These are phyloP conservation scores for Heliconius congener DNA, from an alignment of 1,140 invertebrate species.

Conservation along the genomic window DNA sequence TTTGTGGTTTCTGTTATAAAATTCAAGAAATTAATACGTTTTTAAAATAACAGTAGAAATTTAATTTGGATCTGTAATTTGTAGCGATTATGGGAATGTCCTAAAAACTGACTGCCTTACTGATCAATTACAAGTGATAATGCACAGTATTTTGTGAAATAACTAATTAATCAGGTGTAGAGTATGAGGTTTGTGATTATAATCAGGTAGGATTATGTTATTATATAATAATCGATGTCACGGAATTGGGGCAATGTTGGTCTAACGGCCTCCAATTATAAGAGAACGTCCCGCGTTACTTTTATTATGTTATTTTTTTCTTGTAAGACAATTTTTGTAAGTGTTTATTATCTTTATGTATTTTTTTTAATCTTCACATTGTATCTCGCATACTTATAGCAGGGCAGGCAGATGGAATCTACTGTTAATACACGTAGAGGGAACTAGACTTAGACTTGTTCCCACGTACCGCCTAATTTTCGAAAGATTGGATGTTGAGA, in stretches of 20 bases:
- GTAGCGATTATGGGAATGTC: background rate
- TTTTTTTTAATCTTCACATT: too few relatives aligned
- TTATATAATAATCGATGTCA: conserved; percentile 10
- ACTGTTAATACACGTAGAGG: too few relatives aligned
- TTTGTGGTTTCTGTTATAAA: background rate
- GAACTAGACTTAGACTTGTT: too few relatives aligned
- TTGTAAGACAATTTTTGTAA: background rate
- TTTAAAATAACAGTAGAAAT: too few relatives aligned
- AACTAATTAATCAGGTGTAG: background rate
- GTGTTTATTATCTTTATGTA: background rate
- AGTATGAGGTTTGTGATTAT: background rate
- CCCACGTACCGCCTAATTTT: too few relatives aligned
- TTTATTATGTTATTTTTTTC: background rate
- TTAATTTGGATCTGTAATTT: background rate
- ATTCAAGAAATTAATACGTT: background rate
- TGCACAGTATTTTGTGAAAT: background rate
- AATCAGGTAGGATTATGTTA: background rate
- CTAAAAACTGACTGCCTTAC: background rate
- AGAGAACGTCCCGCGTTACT: background rate
- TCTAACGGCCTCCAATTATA: conserved; percentile 1
- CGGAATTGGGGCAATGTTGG: background rate
- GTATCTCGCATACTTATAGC: too few relatives aligned
- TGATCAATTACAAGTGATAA: background rate
- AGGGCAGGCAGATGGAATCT: too few relatives aligned
- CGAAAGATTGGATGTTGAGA: too few relatives aligned